Percentiles rank a stretch among this genome's conserved stretches.
phyloP scores from a whole-genome alignment of 2,113 vertebrate species.

The Kryptolebias marmoratus region DNA sequence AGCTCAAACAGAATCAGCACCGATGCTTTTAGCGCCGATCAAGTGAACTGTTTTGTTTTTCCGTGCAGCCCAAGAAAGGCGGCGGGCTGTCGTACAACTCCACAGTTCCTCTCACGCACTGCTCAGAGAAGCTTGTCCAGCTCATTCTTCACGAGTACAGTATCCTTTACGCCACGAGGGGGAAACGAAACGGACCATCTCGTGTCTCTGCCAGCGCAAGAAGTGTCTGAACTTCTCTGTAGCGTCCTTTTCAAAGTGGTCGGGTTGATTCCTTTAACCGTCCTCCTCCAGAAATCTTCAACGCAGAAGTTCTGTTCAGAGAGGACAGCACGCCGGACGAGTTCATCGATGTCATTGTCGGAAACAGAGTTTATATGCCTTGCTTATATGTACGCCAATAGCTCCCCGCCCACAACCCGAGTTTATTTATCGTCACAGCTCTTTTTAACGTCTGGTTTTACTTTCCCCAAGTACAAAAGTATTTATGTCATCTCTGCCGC shows the following conservation, averaged over 20 bases:
- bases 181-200: not conserved
- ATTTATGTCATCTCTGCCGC: no score
- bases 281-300: slow-evolving; percentile 93
- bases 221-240: not conserved
- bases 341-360: slow-evolving; percentile 98
- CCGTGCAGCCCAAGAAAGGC: slow-evolving; percentile 92
- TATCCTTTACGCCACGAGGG: slow-evolving; percentile 84
- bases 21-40: no score
- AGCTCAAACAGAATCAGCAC: no score
- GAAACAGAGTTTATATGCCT: slow-evolving; percentile 98
- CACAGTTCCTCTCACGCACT: slow-evolving; percentile 92
- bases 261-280: slow-evolving; percentile 77
- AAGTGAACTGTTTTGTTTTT: not conserved
- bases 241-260: not conserved
- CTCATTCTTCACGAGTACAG: slow-evolving; percentile 98
- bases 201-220: not conserved
- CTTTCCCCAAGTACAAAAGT: no score
- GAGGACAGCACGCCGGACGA: slow-evolving; percentile 95
- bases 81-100: slow-evolving; percentile 98
- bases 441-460: no score
- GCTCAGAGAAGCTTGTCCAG: slow-evolving; percentile 96
- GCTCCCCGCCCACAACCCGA: not conserved
- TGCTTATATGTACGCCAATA: slow-evolving; percentile 91
- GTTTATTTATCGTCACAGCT: no score
- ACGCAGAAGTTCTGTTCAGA: slow-evolving; percentile 95